A percentile compares a stretch with the other conserved stretches of the same genome.
phyloP scores from a whole-genome alignment of 2,797 vertebrate genomes.

The Neoniphon sammara region DNA sequence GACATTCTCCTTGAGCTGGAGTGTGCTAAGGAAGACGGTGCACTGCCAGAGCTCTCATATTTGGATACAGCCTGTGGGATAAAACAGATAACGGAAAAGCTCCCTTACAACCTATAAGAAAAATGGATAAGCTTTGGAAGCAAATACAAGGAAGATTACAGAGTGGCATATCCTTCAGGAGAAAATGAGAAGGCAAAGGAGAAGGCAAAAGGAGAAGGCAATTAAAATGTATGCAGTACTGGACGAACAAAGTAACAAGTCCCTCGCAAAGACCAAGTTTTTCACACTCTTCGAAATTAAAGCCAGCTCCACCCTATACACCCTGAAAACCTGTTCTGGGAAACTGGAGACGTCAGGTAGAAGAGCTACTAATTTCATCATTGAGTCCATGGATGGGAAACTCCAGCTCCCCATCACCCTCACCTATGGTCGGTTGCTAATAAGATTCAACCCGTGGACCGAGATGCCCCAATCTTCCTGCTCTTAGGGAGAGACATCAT shows the following conservation, averaged over 20 bases:
- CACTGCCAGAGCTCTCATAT: constrained; percentile 12
- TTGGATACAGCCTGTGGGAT: constrained; percentile 5
- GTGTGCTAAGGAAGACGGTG: constrained; percentile 7
- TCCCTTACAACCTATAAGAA: constrained; percentile 15
- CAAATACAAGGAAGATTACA: constrained; percentile 6
- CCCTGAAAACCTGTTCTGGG: constrained; percentile 31
- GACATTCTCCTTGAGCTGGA: constrained; percentile 12
- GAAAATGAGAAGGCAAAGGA: constrained; percentile 1
- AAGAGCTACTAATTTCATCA: constrained; percentile 13
- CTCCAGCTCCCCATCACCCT: background rate
- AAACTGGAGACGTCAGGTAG: constrained; percentile 4
- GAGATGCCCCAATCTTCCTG: constrained; percentile 23
- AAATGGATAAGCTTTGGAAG: background rate
- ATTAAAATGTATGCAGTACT: constrained; percentile 27
- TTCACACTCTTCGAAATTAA: constrained; percentile 34
- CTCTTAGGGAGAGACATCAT: constrained; percentile 24
- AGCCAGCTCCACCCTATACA: background rate
- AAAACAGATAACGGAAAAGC: constrained; percentile 17
- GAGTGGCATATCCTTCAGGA: constrained; percentile 7
- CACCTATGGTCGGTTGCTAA: background rate
- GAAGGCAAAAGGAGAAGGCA: background rate
- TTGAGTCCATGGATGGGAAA: constrained; percentile 37
- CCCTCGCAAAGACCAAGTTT: constrained; percentile 32
- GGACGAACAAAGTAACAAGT: constrained; percentile 47
- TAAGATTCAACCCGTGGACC: constrained; percentile 13